Conservation (phyloP, 2,113 vertebrate genomes). For the Sphaerodactylus townsendi region DNA sequence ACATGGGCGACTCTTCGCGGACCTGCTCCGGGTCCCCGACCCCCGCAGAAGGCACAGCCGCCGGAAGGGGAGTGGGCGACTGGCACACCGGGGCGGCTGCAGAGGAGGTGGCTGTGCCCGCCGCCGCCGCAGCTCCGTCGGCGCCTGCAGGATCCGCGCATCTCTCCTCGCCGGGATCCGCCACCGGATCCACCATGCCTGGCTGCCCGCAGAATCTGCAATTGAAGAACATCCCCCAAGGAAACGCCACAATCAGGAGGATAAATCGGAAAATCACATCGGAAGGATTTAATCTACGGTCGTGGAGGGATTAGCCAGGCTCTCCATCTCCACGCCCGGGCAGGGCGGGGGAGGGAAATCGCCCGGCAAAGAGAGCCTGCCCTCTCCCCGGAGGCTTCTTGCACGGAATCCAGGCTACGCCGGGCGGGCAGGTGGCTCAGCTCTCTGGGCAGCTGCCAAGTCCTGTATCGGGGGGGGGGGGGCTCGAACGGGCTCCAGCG, state of each 20-base stretch:
- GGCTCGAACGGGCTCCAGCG: neutral
- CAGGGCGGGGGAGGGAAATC: too few species aligned
- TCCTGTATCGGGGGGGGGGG: neutral
- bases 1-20: slow-evolving; percentile 77
- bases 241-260: neutral
- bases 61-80: neutral
- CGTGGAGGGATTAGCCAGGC: neutral
- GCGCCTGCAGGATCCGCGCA: slow-evolving; percentile 62
- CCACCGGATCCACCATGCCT: slow-evolving; percentile 71
- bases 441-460: neutral
- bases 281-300: neutral
- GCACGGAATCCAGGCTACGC: neutral
- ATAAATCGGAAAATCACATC: neutral
- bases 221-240: neutral
- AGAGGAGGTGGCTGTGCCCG: neutral
- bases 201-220: slow-evolving; percentile 41
- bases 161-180: slow-evolving; percentile 74
- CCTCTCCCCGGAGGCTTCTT: neutral
- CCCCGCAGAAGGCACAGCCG: slow-evolving; percentile 3
- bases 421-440: neutral
- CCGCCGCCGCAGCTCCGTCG: neutral
- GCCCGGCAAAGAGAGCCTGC: neutral
- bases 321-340: neutral
- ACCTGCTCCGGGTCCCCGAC: slow-evolving; percentile 56
- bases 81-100: too few species aligned